Percentiles rank a stretch among this genome's conserved stretches.
Evolutionary conservation across 2,113 vertebrate species (phyloP).

Genomic region (Climacteris rufus): DNA sequence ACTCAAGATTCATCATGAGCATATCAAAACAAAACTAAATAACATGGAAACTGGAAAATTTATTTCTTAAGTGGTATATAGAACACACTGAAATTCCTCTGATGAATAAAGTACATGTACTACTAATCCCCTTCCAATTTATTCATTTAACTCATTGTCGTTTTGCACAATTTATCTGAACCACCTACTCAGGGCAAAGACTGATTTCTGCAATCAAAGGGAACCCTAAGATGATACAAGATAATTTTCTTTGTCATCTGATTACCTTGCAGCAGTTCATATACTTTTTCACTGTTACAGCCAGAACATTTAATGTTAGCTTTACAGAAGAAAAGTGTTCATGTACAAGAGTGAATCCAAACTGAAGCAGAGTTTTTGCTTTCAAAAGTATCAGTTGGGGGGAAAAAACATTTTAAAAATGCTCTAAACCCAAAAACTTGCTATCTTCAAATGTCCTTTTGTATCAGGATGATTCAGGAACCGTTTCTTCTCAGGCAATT

Average conservation of each 20-base stretch:
- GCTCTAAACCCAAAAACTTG: neutral
- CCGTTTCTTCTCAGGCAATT: neutral
- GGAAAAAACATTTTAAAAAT: neutral
- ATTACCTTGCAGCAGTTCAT: constrained; percentile 8
- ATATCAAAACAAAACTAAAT: neutral
- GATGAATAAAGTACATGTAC: constrained; percentile 5
- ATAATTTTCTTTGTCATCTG: neutral
- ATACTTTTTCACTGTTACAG: neutral
- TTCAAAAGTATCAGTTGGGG: neutral
- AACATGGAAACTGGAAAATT: neutral
- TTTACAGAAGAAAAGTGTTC: neutral
- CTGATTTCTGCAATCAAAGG: neutral
- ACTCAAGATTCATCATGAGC: neutral
- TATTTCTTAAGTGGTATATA: constrained; percentile 7
- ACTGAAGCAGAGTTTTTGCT: neutral
- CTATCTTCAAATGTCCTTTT: neutral
- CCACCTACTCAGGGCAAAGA: constrained; percentile 13
- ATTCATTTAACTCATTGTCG: constrained; percentile 38
- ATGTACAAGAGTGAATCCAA: neutral
- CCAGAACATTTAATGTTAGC: neutral
- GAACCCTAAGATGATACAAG: neutral
- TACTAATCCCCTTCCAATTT: constrained; percentile 40
- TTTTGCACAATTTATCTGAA: neutral
- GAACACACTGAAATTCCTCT: constrained; percentile 10
- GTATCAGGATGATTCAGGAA: constrained; percentile 3